phyloP scores from a whole-genome alignment of 2,797 vertebrate species.

The Siniperca undulata region DNA sequence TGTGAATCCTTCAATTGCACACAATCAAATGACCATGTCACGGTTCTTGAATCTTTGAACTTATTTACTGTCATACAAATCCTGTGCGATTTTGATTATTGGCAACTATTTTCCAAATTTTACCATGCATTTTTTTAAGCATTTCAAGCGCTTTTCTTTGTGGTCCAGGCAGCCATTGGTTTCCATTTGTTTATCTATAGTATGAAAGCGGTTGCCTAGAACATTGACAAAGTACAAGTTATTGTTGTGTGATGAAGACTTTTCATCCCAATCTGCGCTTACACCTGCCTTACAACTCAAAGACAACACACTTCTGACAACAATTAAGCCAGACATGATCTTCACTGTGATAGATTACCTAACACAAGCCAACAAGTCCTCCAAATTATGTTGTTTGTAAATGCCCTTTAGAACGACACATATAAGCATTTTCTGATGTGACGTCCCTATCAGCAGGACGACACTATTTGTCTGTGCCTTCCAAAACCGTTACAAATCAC shows the following conservation, averaged over 20 bases:
- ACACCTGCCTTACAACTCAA: neutral
- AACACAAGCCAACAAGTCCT: neutral
- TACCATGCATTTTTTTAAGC: neutral
- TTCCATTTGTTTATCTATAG: neutral
- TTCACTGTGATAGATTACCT: neutral
- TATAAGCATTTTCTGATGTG: neutral
- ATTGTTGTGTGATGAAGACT: neutral
- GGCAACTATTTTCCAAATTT: neutral
- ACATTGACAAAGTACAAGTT: neutral
- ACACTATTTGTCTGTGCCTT: neutral
- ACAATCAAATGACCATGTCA: neutral
- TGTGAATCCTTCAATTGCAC: neutral
- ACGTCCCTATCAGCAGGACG: neutral
- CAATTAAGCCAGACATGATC: neutral
- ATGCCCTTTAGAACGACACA: neutral
- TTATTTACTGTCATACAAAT: neutral
- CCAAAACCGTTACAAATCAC: neutral
- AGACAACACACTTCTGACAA: neutral
- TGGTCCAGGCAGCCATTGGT: neutral
- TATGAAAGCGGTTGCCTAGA: neutral
- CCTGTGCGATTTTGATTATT: neutral
- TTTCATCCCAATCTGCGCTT: neutral
- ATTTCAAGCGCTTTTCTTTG: neutral
- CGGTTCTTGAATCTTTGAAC: neutral
- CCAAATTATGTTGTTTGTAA: neutral